Conservation (phyloP, 1,140 invertebrate genomes). For the Bicyclus anynana region DNA sequence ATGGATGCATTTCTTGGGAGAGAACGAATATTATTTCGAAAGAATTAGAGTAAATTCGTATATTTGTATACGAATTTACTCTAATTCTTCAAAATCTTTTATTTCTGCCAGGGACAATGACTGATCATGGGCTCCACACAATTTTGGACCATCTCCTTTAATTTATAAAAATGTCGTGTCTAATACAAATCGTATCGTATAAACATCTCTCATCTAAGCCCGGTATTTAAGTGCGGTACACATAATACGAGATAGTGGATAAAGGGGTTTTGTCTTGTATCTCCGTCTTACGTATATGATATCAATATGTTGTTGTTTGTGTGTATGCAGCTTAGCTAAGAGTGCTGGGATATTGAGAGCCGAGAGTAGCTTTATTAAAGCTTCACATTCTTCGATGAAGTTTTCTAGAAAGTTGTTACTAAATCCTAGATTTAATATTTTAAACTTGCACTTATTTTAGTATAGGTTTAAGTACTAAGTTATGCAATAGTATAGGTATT, state of each 20-base stretch:
- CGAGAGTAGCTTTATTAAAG: background rate
- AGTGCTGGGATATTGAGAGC: background rate
- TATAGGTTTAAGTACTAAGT: too few relatives aligned
- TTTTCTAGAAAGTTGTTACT: background rate
- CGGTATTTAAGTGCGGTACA: constrained; percentile 8
- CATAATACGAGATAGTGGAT: constrained; percentile 15
- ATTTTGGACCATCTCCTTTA: too few relatives aligned
- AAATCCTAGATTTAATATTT: background rate
- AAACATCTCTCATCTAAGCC: constrained; percentile 5
- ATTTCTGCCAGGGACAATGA: too few relatives aligned
- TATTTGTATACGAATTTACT: too few relatives aligned
- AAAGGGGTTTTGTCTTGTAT: constrained; percentile 15
- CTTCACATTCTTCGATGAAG: background rate
- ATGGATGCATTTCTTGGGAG: too few relatives aligned
- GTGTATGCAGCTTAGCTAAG: background rate
- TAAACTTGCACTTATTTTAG: background rate
- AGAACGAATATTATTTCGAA: too few relatives aligned
- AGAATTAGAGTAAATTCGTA: too few relatives aligned
- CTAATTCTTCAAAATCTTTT: too few relatives aligned
- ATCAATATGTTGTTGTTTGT: constrained; percentile 1
- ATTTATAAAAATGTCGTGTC: too few relatives aligned
- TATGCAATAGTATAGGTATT: too few relatives aligned
- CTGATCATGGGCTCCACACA: too few relatives aligned
- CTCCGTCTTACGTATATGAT: background rate
- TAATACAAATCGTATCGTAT: background rate